Conservation (phyloP, 2,888 invertebrate genomes). For the Synergus umbraculus region DNA sequence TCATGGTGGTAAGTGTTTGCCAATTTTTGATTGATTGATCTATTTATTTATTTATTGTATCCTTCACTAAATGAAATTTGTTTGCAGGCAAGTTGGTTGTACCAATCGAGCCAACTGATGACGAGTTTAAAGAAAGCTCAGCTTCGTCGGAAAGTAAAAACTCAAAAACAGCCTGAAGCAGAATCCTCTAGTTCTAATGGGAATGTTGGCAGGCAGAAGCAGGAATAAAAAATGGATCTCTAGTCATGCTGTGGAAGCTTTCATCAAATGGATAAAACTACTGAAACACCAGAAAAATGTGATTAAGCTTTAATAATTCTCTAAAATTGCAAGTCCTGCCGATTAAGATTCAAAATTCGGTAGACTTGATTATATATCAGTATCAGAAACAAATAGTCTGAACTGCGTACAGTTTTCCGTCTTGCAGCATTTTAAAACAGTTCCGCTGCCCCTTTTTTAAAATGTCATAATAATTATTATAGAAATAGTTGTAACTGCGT, state of each 20-base stretch:
- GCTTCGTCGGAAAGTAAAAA: conserved; percentile 83
- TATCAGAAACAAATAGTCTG: conserved; percentile 47
- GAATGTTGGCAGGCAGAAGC: conserved; percentile 50
- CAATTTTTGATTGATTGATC: neutral
- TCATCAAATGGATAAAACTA: conserved; percentile 42
- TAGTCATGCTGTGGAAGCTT: conserved; percentile 47
- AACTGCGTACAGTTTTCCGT: conserved; percentile 55
- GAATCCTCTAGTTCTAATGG: conserved; percentile 58
- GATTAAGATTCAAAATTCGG: conserved; percentile 43
- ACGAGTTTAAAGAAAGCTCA: conserved; percentile 90
- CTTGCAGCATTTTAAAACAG: conserved; percentile 41
- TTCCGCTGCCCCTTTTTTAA: conserved; percentile 26
- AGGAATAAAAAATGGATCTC: conserved; percentile 55
- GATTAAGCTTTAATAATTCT: conserved; percentile 44
- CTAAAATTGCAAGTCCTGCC: neutral
- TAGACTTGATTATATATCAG: conserved; percentile 23
- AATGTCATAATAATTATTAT: conserved; percentile 1
- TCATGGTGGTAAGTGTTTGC: conserved; percentile 92
- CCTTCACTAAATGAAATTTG: conserved; percentile 53
- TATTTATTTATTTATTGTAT: conserved; percentile 20
- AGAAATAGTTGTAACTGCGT: neutral
- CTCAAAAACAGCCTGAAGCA: conserved; percentile 61
- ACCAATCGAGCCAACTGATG: conserved; percentile 93
- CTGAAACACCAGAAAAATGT: conserved; percentile 42
- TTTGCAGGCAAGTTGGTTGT: conserved; percentile 91